These are phyloP conservation scores for Drosophila navojoa DNA, from an alignment of 1,140 invertebrate genomes.

Conservation along the genomic window DNA sequence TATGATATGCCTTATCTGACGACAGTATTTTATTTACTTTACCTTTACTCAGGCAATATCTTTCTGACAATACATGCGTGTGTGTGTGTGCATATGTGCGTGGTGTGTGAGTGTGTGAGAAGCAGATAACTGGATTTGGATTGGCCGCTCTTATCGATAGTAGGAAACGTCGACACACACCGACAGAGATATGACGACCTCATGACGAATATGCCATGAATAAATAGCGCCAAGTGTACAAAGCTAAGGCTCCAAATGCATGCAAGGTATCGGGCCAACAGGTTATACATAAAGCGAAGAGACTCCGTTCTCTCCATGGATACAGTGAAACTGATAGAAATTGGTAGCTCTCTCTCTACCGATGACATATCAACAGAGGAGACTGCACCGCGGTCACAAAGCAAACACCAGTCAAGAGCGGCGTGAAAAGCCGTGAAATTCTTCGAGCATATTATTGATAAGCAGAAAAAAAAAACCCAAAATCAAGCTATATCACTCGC, in stretches of 20 bases:
- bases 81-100: slow-evolving; percentile 44
- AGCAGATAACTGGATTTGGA: slow-evolving; percentile 75
- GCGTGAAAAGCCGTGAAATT: slow-evolving; percentile 70
- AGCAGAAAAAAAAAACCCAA: slow-evolving; percentile 39
- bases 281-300: slow-evolving; percentile 32
- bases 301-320: background rate
- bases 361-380: background rate
- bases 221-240: slow-evolving; percentile 45
- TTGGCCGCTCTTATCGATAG: slow-evolving; percentile 74
- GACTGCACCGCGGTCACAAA: slow-evolving; percentile 19
- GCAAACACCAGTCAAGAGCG: slow-evolving; percentile 60
- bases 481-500: slow-evolving; percentile 24
- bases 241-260: slow-evolving; percentile 36
- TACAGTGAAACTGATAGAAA: background rate
- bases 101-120: slow-evolving; percentile 44
- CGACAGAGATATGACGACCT: slow-evolving; percentile 51
- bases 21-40: slow-evolving; percentile 70
- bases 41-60: slow-evolving; percentile 56
- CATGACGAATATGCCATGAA: slow-evolving; percentile 59
- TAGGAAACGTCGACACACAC: slow-evolving; percentile 33
- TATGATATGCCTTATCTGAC: slow-evolving; percentile 75
- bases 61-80: slow-evolving; percentile 16
- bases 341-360: background rate
- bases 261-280: slow-evolving; percentile 47
- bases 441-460: slow-evolving; percentile 45